Evolutionary conservation across 2,113 vertebrate species (phyloP), one percentile per base, ranked within the genome.

Genomic region (Notiomystis cincta): DNA sequence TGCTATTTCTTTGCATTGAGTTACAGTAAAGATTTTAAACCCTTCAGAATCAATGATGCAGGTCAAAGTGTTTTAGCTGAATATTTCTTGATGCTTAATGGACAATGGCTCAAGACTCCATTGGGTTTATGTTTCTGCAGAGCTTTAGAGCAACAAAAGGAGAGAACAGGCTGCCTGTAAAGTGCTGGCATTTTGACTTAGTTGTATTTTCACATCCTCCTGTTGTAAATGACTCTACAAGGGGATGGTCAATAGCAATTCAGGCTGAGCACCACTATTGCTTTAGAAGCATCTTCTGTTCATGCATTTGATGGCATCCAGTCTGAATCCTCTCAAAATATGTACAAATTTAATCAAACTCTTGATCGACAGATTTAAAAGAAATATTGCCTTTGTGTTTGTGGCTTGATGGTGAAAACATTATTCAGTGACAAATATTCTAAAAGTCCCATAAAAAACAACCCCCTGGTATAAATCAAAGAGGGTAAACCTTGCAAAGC

Each of bases 341-440:
- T 6, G 18, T 87, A 84, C 82, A 66, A 60, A 90, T 93, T 94
- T 91, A 96, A 94, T 96, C 94, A 83, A 95, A 72, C 16, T 60
- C 64, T 60, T 92, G 77, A 94, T 97, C 19, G 4, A 90, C 30
- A 8, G 58, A 51, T 91, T 94, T 82, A 93, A 94, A 96, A 93
- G 69, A 95, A 95, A 85, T 78, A 96, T 89, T 56, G 81, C 65
- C 53, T 96, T 96, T 96, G 67, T 91, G 82, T 93, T 95, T 85
- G 90, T 88, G 71, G 47, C 30, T 96, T 91, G 44, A 35, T 89
- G 90, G 64, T 95, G 91, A 97, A 95, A 98, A 93, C 50, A 96
- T 97, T 94, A 93, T 94, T 96, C 86, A 92, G 95, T 94, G 95
- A 97, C 97, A 96, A 87, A 90, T 94, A 97, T 87, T 96, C 87